phyloP scores from a whole-genome alignment of 2,888 invertebrate species.

The Chaetogeoica ovagalla region DNA sequence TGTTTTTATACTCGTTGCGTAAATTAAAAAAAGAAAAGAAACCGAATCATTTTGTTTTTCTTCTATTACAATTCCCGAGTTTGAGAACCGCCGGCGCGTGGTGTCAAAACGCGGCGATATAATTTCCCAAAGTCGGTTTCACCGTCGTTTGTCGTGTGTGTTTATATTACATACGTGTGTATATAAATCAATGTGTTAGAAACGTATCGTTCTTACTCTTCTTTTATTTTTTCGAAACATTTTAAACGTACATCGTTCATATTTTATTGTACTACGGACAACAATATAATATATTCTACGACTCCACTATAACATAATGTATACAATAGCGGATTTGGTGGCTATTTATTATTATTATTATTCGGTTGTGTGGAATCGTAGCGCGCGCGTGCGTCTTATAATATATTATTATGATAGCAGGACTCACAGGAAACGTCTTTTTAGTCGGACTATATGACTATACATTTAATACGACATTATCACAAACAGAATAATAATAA shows the following conservation, averaged over 20 bases:
- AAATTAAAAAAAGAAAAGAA: too few relatives aligned
- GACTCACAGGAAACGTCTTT: slow-evolving; percentile 48
- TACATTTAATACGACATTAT: not conserved
- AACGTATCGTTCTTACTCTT: not conserved
- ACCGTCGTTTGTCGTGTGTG: not conserved
- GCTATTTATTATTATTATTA: not conserved
- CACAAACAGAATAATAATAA: slow-evolving; percentile 36
- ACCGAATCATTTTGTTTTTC: too few relatives aligned
- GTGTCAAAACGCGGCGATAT: slow-evolving; percentile 2
- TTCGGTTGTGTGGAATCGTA: slow-evolving; percentile 25
- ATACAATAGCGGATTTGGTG: slow-evolving; percentile 33
- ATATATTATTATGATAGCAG: not conserved
- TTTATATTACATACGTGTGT: not conserved
- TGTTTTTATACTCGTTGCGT: too few relatives aligned
- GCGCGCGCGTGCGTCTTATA: not conserved
- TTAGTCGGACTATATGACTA: slow-evolving; percentile 13
- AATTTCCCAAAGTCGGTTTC: not conserved
- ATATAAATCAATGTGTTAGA: not conserved
- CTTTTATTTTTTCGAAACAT: not conserved
- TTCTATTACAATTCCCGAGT: too few relatives aligned
- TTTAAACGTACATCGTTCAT: not conserved
- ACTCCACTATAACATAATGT: too few relatives aligned
- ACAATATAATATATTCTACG: too few relatives aligned
- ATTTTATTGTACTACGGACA: not conserved
- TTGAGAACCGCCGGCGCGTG: not conserved